phyloP scores from a whole-genome alignment of 2,113 vertebrate species.

The Solea solea region DNA sequence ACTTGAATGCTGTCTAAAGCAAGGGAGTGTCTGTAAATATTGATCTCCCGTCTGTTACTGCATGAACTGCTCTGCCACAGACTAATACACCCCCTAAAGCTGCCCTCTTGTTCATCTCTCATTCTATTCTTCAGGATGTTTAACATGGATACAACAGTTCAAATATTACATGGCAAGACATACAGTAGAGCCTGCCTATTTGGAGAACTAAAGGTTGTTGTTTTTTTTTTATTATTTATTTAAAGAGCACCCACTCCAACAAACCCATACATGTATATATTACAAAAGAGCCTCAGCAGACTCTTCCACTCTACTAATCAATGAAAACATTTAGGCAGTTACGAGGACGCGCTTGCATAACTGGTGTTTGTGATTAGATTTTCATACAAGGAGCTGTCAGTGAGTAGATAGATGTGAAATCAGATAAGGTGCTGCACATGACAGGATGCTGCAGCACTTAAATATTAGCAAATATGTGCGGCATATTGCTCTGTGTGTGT shows the following conservation, averaged over 20 bases:
- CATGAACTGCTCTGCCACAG: constrained; percentile 59
- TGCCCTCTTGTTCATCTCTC: constrained; percentile 42
- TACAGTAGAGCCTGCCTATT: constrained; percentile 13
- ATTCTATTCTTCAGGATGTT: constrained; percentile 56
- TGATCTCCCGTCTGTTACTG: constrained; percentile 71
- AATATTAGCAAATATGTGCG: constrained; percentile 34
- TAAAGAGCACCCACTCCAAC: neutral
- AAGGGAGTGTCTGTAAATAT: constrained; percentile 78
- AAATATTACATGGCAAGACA: constrained; percentile 46
- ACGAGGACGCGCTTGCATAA: constrained; percentile 20
- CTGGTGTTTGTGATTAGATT: constrained; percentile 28
- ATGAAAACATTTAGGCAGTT: constrained; percentile 30
- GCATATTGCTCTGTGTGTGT: constrained; percentile 11
- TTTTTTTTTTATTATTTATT: neutral
- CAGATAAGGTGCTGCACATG: constrained; percentile 55
- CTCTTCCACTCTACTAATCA: neutral
- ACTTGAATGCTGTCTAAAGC: constrained; percentile 76
- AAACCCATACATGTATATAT: constrained; percentile 2
- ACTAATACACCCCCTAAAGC: constrained; percentile 52
- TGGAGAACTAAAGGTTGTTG: constrained; percentile 4
- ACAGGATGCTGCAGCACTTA: constrained; percentile 42
- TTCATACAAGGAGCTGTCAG: constrained; percentile 48
- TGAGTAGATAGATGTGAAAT: constrained; percentile 44
- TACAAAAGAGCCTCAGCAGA: neutral
- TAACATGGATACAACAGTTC: constrained; percentile 58